Evolutionary conservation across 1,140 invertebrate species (phyloP).

Genomic region (Daktulosphaira vitifoliae): DNA sequence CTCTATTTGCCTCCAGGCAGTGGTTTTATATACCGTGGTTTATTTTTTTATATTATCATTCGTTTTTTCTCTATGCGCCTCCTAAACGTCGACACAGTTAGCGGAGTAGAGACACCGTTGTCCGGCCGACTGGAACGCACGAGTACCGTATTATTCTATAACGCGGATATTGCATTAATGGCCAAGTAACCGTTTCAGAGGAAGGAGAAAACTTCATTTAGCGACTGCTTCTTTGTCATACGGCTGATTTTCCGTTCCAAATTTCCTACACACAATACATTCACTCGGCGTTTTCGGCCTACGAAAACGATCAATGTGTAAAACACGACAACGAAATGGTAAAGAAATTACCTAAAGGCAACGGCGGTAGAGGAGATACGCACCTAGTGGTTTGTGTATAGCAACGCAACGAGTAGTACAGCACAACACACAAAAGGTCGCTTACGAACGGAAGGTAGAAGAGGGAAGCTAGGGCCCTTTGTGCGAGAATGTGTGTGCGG

Average conservation of each 20-base stretch:
- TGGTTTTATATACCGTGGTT: too few relatives aligned
- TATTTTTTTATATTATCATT: too few relatives aligned
- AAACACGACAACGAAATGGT: too few relatives aligned
- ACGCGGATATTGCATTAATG: conserved; percentile 29
- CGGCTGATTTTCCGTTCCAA: too few relatives aligned
- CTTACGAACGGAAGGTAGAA: neutral
- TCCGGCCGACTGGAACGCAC: conserved; percentile 28
- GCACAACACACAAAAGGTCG: conserved; percentile 33
- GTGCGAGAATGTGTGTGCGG: neutral
- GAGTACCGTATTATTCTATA: conserved; percentile 21
- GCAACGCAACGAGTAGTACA: conserved; percentile 6
- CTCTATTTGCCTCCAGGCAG: conserved; percentile 18
- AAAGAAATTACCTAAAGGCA: too few relatives aligned
- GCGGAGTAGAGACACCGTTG: conserved; percentile 32
- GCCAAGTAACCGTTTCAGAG: conserved; percentile 16
- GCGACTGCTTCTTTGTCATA: neutral
- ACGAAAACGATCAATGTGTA: too few relatives aligned
- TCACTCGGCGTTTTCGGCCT: too few relatives aligned
- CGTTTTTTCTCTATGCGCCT: conserved; percentile 13
- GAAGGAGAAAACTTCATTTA: conserved; percentile 2
- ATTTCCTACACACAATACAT: too few relatives aligned
- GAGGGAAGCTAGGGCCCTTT: conserved; percentile 23
- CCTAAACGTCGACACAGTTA: conserved; percentile 20
- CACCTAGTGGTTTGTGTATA: too few relatives aligned
- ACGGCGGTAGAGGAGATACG: too few relatives aligned